Evolutionary conservation across 2,113 vertebrate species (phyloP).

Genomic region (Xiphophorus couchianus): DNA sequence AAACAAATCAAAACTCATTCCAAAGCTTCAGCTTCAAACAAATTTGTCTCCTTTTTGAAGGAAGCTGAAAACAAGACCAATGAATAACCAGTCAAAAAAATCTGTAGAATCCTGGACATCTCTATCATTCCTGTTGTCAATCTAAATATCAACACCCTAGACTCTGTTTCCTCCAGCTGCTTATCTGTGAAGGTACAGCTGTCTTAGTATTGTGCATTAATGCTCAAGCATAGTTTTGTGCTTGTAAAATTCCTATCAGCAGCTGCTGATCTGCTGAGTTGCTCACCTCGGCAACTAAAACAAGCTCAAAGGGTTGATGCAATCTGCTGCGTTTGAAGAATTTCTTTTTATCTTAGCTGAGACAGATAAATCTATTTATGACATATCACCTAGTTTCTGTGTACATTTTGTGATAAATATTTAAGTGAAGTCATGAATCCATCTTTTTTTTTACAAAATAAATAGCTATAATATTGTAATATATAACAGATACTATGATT

Average conservation of each 20-base stretch:
- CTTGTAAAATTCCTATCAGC: slow-evolving; percentile 31
- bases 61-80: background rate
- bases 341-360: slow-evolving; percentile 7
- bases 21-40: background rate
- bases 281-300: slow-evolving; percentile 18
- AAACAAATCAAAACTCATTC: background rate
- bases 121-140: slow-evolving; percentile 13
- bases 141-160: slow-evolving; percentile 13
- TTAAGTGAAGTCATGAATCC: slow-evolving; percentile 10
- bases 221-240: background rate
- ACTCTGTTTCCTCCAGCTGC: slow-evolving; percentile 12
- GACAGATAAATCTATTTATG: slow-evolving; percentile 25
- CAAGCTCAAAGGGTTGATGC: slow-evolving; percentile 17
- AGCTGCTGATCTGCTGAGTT: slow-evolving; percentile 30
- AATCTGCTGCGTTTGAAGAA: slow-evolving; percentile 6
- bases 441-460: background rate
- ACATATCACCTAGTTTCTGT: slow-evolving; percentile 3
- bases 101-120: background rate
- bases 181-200: slow-evolving; percentile 3
- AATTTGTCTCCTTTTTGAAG: background rate
- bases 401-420: background rate
- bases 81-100: background rate
- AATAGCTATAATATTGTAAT: background rate
- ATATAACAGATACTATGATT: background rate
- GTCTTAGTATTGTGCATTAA: slow-evolving; percentile 3